phyloP scores from a whole-genome alignment of 2,113 vertebrate species.

The Nerophis ophidion region DNA sequence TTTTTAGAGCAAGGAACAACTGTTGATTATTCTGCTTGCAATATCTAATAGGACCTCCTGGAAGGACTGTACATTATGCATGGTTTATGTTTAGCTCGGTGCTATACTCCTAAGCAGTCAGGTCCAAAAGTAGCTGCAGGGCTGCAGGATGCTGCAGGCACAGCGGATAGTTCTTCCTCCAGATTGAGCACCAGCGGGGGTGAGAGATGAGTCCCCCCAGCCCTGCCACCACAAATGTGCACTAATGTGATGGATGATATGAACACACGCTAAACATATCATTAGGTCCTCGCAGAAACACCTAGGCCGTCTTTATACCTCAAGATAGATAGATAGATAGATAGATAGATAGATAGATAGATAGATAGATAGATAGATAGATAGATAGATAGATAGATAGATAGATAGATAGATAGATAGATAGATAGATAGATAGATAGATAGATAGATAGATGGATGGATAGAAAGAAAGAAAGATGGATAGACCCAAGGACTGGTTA shows the following conservation, averaged over 20 bases:
- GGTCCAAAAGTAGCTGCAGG: conserved; percentile 18
- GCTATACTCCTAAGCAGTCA: conserved; percentile 7
- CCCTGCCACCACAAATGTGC: conserved; percentile 18
- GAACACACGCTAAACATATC: conserved; percentile 47
- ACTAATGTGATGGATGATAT: conserved; percentile 55
- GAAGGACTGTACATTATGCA: background rate
- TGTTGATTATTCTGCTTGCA: background rate
- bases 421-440: too few relatives aligned
- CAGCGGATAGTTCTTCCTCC: conserved; percentile 47
- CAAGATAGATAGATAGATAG: too few relatives aligned
- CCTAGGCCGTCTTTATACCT: conserved; percentile 34
- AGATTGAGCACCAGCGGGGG: conserved; percentile 64
- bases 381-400: too few relatives aligned
- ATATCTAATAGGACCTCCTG: background rate
- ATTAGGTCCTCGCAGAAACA: conserved; percentile 45
- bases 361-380: too few relatives aligned
- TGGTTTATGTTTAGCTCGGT: conserved; percentile 17
- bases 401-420: too few relatives aligned
- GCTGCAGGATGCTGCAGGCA: conserved; percentile 41
- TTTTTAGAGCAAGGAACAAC: conserved; percentile 37
- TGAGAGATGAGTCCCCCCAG: conserved; percentile 47
- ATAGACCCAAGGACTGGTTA: too few relatives aligned
- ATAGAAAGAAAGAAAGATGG: too few relatives aligned
- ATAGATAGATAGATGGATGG: too few relatives aligned
- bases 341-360: too few relatives aligned